A percentile compares a stretch with the other conserved stretches of the same genome.
Conservation (phyloP, 2,797 vertebrate genomes). For the Clarias fuscus region DNA sequence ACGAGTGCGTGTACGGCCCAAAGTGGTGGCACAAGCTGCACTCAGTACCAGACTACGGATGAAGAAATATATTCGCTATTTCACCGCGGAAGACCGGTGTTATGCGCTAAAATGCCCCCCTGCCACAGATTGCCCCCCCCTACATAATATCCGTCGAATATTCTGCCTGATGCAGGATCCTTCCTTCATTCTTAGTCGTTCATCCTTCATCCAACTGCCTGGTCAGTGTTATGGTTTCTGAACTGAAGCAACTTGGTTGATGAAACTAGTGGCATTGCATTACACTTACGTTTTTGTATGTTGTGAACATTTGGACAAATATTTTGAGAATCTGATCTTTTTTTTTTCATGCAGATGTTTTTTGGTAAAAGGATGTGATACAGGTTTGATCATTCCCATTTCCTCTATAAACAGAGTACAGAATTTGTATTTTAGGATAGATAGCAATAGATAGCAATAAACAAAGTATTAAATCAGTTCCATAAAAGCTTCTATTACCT, state of each 20-base stretch:
- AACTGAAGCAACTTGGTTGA: neutral
- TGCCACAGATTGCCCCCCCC: too few species aligned
- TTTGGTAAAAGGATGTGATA: neutral
- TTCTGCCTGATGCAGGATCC: neutral
- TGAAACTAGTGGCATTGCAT: neutral
- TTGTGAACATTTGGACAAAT: neutral
- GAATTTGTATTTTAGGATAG: neutral
- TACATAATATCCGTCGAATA: too few species aligned
- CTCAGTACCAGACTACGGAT: too few species aligned
- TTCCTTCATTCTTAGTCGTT: neutral
- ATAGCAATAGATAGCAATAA: neutral
- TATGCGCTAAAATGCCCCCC: too few species aligned
- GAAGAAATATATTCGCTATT: too few species aligned
- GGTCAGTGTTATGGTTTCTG: neutral
- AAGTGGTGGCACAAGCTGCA: too few species aligned
- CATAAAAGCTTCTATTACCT: neutral
- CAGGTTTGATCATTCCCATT: neutral
- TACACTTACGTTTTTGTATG: neutral
- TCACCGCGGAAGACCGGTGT: too few species aligned
- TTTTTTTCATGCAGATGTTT: neutral
- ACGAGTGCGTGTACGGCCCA: too few species aligned
- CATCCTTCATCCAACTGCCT: neutral
- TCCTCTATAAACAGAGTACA: neutral
- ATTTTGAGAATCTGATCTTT: neutral
- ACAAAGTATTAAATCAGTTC: neutral